Conservation (phyloP, 2,888 invertebrate genomes). For the Archips crataeganus region DNA sequence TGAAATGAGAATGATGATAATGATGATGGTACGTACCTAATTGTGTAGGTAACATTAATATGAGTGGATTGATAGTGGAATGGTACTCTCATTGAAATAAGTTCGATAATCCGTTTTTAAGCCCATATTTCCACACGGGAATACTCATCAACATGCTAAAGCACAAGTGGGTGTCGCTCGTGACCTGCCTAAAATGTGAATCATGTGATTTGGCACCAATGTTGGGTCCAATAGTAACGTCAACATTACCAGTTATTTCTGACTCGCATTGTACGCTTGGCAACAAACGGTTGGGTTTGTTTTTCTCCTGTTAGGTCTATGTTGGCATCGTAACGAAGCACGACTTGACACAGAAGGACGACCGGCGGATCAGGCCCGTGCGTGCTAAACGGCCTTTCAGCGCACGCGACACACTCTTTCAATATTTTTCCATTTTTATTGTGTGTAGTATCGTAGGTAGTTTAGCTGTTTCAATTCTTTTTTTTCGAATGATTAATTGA, state of each 20-base stretch:
- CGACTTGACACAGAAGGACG: constrained; percentile 11
- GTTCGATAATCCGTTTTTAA: constrained; percentile 15
- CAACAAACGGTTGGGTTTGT: constrained; percentile 59
- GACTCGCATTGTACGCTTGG: constrained; percentile 66
- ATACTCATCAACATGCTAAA: constrained; percentile 40
- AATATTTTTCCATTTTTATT: not conserved
- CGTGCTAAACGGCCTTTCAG: not conserved
- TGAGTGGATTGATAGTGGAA: not conserved
- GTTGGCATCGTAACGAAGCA: constrained; percentile 41
- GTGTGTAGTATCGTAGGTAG: not conserved
- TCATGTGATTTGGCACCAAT: constrained; percentile 81
- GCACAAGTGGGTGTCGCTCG: constrained; percentile 71
- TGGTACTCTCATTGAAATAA: not conserved
- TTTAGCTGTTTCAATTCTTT: no score
- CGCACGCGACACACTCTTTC: not conserved
- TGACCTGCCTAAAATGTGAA: constrained; percentile 77
- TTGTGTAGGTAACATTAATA: not conserved
- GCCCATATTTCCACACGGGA: constrained; percentile 15
- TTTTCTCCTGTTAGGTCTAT: constrained; percentile 53
- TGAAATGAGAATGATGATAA: no score
- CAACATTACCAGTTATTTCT: constrained; percentile 74
- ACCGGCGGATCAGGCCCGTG: not conserved
- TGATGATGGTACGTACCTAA: no score
- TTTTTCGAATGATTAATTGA: no score
- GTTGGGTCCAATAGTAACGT: constrained; percentile 68